Evolutionary conservation across 2,888 invertebrate species (phyloP), one percentile per base, ranked within the genome.

Genomic region (Abscondita cerata): DNA sequence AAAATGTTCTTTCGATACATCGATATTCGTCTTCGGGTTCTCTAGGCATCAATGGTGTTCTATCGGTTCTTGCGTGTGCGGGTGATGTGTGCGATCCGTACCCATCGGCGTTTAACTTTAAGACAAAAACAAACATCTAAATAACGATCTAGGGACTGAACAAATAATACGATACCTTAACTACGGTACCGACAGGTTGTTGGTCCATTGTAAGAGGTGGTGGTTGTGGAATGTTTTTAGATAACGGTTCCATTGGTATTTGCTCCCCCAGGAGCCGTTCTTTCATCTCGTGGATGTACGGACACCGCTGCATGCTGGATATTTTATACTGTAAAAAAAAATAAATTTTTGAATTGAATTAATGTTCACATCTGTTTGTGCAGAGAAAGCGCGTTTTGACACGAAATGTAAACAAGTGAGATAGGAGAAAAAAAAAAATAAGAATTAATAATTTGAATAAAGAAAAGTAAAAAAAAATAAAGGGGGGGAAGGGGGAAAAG

Each of bases 261-360:
- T 86, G 86, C 79, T 89, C 87, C 76, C 90, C 90, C 74, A 93
- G 86, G 83, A 93, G 85, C 77, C 93, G 90, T 87, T 93, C 93
- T 85, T 93, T 92, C 93, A 93, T 93, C 88, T 93, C 93, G 86
- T 93, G 92, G 83, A 93, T 89, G 85, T 93, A 93, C 77, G 93
- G 93, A 85, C 92, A 93, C 83, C 93, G 88, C 86, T 90, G 91
- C 90, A 90, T 91, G 82, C 86, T 87, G 84, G 85, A 75, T 62
- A 78, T 71, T 74, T 77, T 78, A 67, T 79, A 79, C 80, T 80
- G 77, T 61, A 66, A 64, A 1, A 20, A 41, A 18, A 57, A 25
- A 40, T 36, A 36, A 25, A 25, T 25, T 25, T 25, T 25, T 4
- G 8, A 3, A 19, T 11, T 44, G 11, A 12, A 15, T 44, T 18